These are phyloP conservation scores for Grapholita molesta DNA, from an alignment of 1,140 invertebrate genomes.

Conservation along the genomic window DNA sequence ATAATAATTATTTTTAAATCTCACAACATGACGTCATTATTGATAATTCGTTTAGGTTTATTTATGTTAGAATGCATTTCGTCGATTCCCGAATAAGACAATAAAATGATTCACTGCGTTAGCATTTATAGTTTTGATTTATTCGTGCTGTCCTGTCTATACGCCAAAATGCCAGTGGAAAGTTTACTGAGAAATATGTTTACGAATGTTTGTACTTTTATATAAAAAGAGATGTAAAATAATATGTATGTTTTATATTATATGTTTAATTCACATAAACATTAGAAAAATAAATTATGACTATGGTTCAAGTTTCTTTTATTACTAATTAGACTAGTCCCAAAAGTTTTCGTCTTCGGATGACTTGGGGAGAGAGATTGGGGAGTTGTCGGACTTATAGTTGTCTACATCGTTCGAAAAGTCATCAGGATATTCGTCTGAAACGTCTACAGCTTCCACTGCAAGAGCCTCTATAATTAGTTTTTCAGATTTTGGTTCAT, in stretches of 20 bases:
- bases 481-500: neutral
- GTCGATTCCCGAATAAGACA: conserved; percentile 2
- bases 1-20: neutral
- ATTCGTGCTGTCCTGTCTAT: conserved; percentile 22
- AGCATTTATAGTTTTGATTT: conserved; percentile 17
- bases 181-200: conserved; percentile 35
- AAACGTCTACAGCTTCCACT: neutral
- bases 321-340: conserved; percentile 39
- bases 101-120: neutral
- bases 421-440: conserved; percentile 47
- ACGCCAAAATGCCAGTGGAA: conserved; percentile 41
- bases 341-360: conserved; percentile 64
- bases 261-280: conserved; percentile 51
- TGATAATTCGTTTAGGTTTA: neutral
- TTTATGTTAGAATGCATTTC: conserved; percentile 6
- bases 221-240: conserved; percentile 50
- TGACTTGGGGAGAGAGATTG: conserved; percentile 47
- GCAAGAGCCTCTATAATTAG: neutral
- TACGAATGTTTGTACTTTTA: conserved; percentile 71
- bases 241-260: conserved; percentile 57
- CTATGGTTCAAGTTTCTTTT: conserved; percentile 40
- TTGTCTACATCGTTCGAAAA: conserved; percentile 58
- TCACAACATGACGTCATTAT: neutral
- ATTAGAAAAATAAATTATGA: conserved; percentile 65
- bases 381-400: conserved; percentile 52